Base-by-base conservation (phyloP, 2,888 invertebrate genomes). In the Leptarthrus brevirostris region DNA sequence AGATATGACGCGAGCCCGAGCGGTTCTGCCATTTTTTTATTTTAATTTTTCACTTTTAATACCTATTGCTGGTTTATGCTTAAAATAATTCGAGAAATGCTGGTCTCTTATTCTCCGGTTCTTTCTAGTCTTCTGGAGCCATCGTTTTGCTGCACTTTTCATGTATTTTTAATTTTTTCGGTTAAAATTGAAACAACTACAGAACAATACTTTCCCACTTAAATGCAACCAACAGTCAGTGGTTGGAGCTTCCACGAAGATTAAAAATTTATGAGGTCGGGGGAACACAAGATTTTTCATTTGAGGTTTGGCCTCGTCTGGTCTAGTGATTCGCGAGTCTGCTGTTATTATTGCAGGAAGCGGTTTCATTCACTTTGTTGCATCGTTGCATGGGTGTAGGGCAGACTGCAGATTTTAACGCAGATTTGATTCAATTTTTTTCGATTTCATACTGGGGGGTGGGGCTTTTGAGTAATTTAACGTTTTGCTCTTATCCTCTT, bases 201-300 rank as follows among this genome's bases (percentile, higher is more conserved):
- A 70, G 53, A 52, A 53, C 70, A 49, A 52, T 70, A 26, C 34
- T 52, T 56, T 52, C 52, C 53, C 53, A 70, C 53, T 70, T 70
- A 53, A 22, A 70, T 70, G 70, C 52, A 70, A 16, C 22, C 49
- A 14, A 26, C n/a, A 52, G 53, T 34, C 53, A 34, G 34, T 14
- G 53, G 49, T 34, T 30, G 52, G 24, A 20, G 70, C 70, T 70
- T 52, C 70, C 52, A 49, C 49, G 70, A 22, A 70, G 53, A 70
- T 70, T 70, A 70, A 70, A 70, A 70, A 70, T 70, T 70, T 70
- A 52, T 70, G 53, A 70, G 49, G 52, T 34, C 66, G 66, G 66
- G 49, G 47, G 70, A 70, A 34, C 53, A 52, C 18, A 70, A 53
- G 53, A 53, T 70, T 70, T 70, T 70, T 70, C 70, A 70, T 70